A percentile compares a stretch with the other conserved stretches of the same genome.
Conservation (phyloP, 1,140 invertebrate genomes). For the Laupala kohalensis region DNA sequence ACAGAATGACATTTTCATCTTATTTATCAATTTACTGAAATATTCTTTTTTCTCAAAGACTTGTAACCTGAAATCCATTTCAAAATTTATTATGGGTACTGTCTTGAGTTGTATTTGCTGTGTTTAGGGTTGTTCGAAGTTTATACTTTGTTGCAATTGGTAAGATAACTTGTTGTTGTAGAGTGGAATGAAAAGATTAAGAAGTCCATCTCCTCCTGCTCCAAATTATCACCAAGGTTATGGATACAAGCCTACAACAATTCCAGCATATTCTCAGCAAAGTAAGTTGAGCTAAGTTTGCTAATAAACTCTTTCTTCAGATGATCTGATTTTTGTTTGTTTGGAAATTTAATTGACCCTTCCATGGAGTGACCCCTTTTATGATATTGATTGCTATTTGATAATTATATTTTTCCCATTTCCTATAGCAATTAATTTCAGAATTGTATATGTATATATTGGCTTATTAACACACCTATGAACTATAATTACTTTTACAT, state of each 20-base stretch:
- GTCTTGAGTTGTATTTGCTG: too few species aligned
- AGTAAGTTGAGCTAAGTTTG: constrained; percentile 29
- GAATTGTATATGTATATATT: too few species aligned
- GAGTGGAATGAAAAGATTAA: constrained; percentile 42
- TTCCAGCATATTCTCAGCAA: constrained; percentile 25
- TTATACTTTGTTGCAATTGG: too few species aligned
- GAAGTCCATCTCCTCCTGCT: constrained; percentile 52
- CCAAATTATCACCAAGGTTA: constrained; percentile 33
- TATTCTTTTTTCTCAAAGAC: too few species aligned
- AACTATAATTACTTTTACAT: too few species aligned
- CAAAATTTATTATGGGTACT: too few species aligned
- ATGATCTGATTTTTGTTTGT: not conserved
- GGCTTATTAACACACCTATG: too few species aligned
- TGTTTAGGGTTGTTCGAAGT: too few species aligned
- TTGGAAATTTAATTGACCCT: not conserved
- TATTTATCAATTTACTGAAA: too few species aligned
- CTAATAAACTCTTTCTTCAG: not conserved
- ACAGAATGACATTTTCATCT: too few species aligned
- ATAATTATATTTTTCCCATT: not conserved
- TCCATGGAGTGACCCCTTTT: not conserved
- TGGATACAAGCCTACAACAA: constrained; percentile 35
- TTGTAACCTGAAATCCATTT: too few species aligned
- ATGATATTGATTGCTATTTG: not conserved
- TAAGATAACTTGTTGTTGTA: constrained; percentile 22
- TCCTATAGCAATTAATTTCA: not conserved